phyloP scores from a whole-genome alignment of 2,113 vertebrate species.

The Arvicanthis niloticus region DNA sequence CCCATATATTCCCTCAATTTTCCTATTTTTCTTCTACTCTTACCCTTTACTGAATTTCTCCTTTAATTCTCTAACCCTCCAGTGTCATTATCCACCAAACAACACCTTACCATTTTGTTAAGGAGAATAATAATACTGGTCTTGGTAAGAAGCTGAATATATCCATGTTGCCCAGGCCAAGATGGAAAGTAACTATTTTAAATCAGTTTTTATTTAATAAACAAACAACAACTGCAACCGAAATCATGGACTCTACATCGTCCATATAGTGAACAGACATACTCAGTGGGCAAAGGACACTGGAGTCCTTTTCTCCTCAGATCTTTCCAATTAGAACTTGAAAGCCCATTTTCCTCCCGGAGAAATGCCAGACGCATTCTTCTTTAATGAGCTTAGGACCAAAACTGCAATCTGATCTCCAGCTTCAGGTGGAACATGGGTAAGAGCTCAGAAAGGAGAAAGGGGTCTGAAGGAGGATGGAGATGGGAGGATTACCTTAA shows the following conservation, averaged over 20 bases:
- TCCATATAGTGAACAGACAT: conserved; percentile 35
- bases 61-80: conserved; percentile 12
- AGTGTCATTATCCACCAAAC: neutral
- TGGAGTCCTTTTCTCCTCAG: conserved; percentile 72
- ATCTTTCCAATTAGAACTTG: conserved; percentile 84
- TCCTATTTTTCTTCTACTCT: neutral
- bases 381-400: conserved; percentile 83
- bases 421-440: conserved; percentile 82
- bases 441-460: conserved; percentile 79
- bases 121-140: conserved; percentile 15
- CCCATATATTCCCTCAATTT: neutral
- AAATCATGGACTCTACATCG: conserved; percentile 18
- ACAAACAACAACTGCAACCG: conserved; percentile 35
- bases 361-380: conserved; percentile 84
- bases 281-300: conserved; percentile 72
- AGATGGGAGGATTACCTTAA: conserved; percentile 84
- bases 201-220: conserved; percentile 54
- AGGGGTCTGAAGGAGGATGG: conserved; percentile 79
- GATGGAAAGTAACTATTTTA: neutral
- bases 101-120: neutral
- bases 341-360: conserved; percentile 81
- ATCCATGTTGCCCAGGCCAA: conserved; percentile 18
- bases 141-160: neutral
- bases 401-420: conserved; percentile 80
- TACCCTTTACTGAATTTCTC: neutral